Evolutionary conservation across 1,140 invertebrate genomes (phyloP).

Genomic region (Atopsyche davidsoni): DNA sequence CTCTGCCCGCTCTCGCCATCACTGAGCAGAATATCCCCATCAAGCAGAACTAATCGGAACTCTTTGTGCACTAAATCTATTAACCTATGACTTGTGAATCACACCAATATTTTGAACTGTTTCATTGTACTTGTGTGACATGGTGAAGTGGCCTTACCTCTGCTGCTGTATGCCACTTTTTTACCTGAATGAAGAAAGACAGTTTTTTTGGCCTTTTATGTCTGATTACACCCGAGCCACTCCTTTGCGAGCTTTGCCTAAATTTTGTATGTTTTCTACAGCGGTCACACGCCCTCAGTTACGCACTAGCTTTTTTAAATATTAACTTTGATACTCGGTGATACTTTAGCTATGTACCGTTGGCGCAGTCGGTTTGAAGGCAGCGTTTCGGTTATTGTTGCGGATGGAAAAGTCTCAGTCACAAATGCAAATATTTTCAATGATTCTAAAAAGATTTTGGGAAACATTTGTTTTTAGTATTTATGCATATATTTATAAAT

Average conservation of each 20-base stretch:
- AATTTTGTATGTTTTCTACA: no score
- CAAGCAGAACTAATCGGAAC: slow-evolving; percentile 37
- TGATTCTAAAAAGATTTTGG: not conserved
- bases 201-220: not conserved
- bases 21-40: slow-evolving; percentile 49
- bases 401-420: not conserved
- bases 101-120: slow-evolving; percentile 15
- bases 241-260: no score
- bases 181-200: slow-evolving; percentile 13
- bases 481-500: slow-evolving; percentile 9
- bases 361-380: no score
- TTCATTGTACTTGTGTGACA: slow-evolving; percentile 13
- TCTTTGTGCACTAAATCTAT: slow-evolving; percentile 10
- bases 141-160: slow-evolving; percentile 6
- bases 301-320: no score
- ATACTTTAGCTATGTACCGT: no score
- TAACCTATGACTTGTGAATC: slow-evolving; percentile 11
- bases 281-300: no score
- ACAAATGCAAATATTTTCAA: not conserved
- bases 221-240: not conserved
- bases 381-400: no score
- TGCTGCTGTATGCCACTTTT: slow-evolving; percentile 9
- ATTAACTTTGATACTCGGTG: no score
- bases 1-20: slow-evolving; percentile 67
- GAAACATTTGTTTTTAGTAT: slow-evolving; percentile 2